A percentile compares a stretch with the other conserved stretches of the same genome.
phyloP scores from a whole-genome alignment of 35 echinoderm and acorn worm species.

The Amphiura filiformis region DNA sequence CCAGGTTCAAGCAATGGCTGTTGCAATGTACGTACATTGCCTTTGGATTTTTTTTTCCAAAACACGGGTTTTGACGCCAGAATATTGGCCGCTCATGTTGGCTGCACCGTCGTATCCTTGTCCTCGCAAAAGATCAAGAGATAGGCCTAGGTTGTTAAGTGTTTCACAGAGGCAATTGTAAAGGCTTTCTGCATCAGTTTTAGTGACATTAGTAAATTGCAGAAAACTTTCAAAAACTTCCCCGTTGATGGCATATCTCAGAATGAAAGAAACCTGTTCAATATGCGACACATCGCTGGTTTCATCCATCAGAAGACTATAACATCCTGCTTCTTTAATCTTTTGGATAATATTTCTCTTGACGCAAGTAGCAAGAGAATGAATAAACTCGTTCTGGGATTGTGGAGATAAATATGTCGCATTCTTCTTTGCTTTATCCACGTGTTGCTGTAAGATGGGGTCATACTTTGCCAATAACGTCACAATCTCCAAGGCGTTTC shows the following conservation, averaged over 20 bases:
- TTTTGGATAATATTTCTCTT: background rate
- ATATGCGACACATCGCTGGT: background rate
- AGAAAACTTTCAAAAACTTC: slow-evolving; percentile 12
- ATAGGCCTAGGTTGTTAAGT: background rate
- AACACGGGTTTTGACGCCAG: slow-evolving; percentile 19
- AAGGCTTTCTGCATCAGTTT: slow-evolving; percentile 4
- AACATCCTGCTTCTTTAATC: slow-evolving; percentile 11
- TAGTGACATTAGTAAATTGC: slow-evolving; percentile 21
- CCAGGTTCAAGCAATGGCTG: background rate
- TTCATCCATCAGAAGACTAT: slow-evolving; percentile 17
- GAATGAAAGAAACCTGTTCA: slow-evolving; percentile 9
- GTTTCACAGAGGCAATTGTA: slow-evolving; percentile 5
- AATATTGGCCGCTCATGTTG: slow-evolving; percentile 37
- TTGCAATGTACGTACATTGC: slow-evolving; percentile 16
- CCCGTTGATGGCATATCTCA: slow-evolving; percentile 24
- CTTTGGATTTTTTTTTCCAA: slow-evolving; percentile 10
- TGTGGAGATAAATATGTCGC: background rate
- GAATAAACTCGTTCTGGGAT: slow-evolving; percentile 25
- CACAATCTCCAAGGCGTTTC: slow-evolving; percentile 5
- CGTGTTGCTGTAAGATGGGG: background rate
- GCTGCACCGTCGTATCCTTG: slow-evolving; percentile 29
- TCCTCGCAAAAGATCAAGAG: background rate
- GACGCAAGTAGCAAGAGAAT: background rate
- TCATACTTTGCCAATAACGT: slow-evolving; percentile 11
- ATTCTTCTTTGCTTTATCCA: slow-evolving; percentile 11